Evolutionary conservation across 30 jellyfish, hydroid and myxozoan genomes (phyloP), one percentile per base, ranked within the genome.

Genomic region (Hydractinia symbiolongicarpus): DNA sequence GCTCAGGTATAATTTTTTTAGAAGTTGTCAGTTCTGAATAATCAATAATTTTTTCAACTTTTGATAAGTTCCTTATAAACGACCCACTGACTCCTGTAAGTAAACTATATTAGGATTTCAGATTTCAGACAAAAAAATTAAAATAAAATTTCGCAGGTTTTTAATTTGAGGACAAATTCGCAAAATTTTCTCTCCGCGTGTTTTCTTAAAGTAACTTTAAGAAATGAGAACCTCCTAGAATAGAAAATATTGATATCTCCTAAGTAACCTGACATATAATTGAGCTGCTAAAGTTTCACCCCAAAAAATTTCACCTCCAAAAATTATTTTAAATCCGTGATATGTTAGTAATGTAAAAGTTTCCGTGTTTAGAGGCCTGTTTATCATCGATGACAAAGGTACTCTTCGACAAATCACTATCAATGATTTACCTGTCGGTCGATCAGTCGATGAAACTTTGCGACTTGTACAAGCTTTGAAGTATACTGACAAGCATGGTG

Each of bases 371-470:
- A 94, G 99, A 70, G 99, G 96, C 55, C 75, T 94, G n/a, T 94
- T 94, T 61, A 94, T 94, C 76, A 90, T 94, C 60, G 99, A 94
- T 72, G 93, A 79, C 89, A 94, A 94, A 78, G 97, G 99, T 19
- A 82, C 73, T 1, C 77, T 94, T 67, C 88, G 99, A 30, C 96
- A 94, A 61, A 94, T 94, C 20, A 94, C 99, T 5, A 95, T 87
- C 7, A 94, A 94, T 79, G 99, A 94, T 76, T 84, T 88, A 76
- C 99, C 99, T 8, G 99, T 94, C 72, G 99, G 99, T 49, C 84
- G 99, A 52, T 87, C 96, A 8, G 99, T 94, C 30, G 99, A 94
- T 55, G 99, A 94, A 82, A 94, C 96, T 4, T 62, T 87, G 82
- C 84, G 99, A 66, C 64, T 94, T 55, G 97, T 94, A 6, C 96